A percentile compares a stretch with the other conserved stretches of the same genome.
These are phyloP conservation scores for Blera fallax DNA, from an alignment of 2,888 invertebrate species.

Conservation along the genomic window DNA sequence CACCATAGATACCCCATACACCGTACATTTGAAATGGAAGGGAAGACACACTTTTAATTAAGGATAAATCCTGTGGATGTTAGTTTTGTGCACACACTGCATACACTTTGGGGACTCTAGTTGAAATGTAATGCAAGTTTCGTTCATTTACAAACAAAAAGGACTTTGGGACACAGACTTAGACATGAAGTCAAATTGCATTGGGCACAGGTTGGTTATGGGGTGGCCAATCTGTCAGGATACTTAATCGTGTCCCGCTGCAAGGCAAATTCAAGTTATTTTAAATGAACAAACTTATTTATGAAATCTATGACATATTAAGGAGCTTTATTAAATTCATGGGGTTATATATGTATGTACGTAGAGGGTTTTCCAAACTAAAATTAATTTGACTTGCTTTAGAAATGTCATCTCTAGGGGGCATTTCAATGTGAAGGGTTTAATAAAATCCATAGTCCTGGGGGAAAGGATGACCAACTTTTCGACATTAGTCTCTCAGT, in stretches of 20 bases:
- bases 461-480: not conserved
- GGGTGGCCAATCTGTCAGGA: slow-evolving; percentile 28
- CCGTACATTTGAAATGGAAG: not conserved
- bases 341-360: not conserved
- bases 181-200: slow-evolving; percentile 59
- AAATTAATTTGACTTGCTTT: not conserved
- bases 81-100: slow-evolving; percentile 47
- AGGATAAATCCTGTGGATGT: slow-evolving; percentile 57
- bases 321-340: slow-evolving; percentile 20
- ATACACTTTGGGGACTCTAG: slow-evolving; percentile 8
- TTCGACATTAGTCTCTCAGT: not conserved
- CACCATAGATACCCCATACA: not conserved
- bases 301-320: slow-evolving; percentile 43
- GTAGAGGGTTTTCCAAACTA: not conserved
- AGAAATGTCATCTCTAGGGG: not conserved
- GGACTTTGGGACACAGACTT: slow-evolving; percentile 33
- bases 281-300: slow-evolving; percentile 50
- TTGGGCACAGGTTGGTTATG: not conserved
- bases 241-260: slow-evolving; percentile 46
- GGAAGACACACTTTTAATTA: slow-evolving; percentile 64
- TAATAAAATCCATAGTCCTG: not conserved
- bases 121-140: slow-evolving; percentile 59
- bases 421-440: not conserved
- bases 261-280: slow-evolving; percentile 24
- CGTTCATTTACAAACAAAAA: slow-evolving; percentile 22